A percentile compares a stretch with the other conserved stretches of the same genome.
These are phyloP conservation scores for Ariolimax columbianus DNA, from an alignment of 2,888 invertebrate genomes.

Conservation along the genomic window DNA sequence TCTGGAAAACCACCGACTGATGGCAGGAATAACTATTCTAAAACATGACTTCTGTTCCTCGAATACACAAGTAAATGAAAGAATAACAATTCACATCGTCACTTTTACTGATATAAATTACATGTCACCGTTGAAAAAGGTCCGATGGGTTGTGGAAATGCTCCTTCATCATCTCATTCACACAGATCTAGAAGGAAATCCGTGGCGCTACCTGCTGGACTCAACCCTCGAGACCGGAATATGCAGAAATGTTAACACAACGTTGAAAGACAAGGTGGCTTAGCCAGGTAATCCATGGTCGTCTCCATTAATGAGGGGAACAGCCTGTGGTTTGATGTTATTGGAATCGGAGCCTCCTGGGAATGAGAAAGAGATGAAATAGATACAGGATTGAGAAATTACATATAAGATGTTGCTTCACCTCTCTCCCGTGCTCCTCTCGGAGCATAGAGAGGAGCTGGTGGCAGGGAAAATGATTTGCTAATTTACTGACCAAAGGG, in stretches of 20 bases:
- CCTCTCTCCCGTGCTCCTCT: too few relatives aligned
- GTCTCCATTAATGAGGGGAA: slow-evolving; percentile 47
- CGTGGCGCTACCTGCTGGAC: not conserved
- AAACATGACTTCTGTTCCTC: not conserved
- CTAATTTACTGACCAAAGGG: too few relatives aligned
- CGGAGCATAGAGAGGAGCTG: too few relatives aligned
- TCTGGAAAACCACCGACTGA: not conserved
- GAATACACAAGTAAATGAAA: not conserved
- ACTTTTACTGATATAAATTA: not conserved
- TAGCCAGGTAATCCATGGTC: slow-evolving; percentile 19
- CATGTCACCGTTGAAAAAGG: not conserved
- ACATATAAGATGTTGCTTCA: too few relatives aligned
- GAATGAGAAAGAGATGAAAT: not conserved
- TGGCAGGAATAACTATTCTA: not conserved
- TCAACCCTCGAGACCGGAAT: not conserved
- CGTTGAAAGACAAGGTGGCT: slow-evolving; percentile 9
- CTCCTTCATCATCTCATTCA: not conserved
- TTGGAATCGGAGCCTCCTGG: slow-evolving; percentile 40
- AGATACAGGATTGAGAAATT: too few relatives aligned
- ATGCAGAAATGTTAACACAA: not conserved
- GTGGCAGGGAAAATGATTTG: too few relatives aligned
- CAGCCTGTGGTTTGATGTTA: slow-evolving; percentile 51
- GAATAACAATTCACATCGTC: not conserved
- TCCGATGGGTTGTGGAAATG: not conserved
- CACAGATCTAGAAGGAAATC: not conserved